Conservation (phyloP, 2,797 vertebrate genomes). For the Ateles fusciceps region DNA sequence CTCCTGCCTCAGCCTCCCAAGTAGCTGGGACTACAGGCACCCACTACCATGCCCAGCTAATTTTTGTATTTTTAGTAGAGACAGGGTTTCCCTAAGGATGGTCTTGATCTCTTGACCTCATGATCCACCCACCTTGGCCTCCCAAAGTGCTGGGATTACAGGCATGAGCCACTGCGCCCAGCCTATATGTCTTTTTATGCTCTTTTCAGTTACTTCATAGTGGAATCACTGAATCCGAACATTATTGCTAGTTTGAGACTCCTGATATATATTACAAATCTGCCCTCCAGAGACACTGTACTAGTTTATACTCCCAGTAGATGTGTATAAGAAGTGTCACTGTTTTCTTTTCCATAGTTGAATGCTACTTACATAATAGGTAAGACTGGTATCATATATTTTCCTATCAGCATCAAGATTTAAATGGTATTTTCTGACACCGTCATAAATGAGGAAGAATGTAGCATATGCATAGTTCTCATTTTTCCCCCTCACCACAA, state of each 20-base stretch:
- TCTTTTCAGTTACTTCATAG: background rate
- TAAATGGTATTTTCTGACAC: background rate
- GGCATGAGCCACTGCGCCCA: no score
- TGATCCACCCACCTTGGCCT: no score
- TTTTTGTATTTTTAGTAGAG: no score
- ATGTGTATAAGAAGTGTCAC: background rate
- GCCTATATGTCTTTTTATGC: no score
- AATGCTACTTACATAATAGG: background rate
- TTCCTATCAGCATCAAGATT: background rate
- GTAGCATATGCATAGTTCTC: no score
- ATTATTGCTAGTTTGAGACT: background rate
- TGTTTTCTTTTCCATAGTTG: background rate
- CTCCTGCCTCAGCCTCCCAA: no score
- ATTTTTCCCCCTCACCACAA: background rate
- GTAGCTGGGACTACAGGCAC: no score
- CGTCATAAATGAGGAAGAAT: no score
- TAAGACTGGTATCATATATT: background rate
- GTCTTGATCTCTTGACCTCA: no score
- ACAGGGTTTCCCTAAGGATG: no score
- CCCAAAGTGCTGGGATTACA: no score
- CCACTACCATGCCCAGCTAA: no score
- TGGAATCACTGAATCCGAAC: background rate
- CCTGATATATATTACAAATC: background rate
- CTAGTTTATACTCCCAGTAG: background rate
- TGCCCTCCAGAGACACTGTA: background rate